These are phyloP conservation scores for Muscicapa adusta DNA, from an alignment of 2,113 vertebrate genomes.

Conservation along the genomic window DNA sequence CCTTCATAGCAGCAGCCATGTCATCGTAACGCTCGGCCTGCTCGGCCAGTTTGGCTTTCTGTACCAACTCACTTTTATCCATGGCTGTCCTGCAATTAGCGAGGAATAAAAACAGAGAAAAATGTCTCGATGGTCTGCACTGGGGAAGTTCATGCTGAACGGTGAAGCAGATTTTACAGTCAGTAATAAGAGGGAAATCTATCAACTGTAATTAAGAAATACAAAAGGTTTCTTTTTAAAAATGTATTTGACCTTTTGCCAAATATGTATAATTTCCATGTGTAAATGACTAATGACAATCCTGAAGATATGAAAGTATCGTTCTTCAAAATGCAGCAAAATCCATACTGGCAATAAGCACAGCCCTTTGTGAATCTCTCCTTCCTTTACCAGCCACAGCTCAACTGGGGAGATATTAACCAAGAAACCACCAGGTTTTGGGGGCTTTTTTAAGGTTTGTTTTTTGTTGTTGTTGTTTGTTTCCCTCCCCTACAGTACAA, in stretches of 20 bases:
- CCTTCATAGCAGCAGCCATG: constrained; percentile 97
- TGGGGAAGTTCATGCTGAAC: neutral
- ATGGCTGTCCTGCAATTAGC: constrained; percentile 78
- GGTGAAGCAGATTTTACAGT: neutral
- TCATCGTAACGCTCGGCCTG: constrained; percentile 98
- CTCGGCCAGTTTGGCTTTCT: constrained; percentile 97
- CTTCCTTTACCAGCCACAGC: neutral
- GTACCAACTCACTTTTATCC: constrained; percentile 97
- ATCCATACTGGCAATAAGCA: neutral
- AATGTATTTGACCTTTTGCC: neutral
- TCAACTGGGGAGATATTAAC: neutral
- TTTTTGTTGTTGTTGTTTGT: neutral
- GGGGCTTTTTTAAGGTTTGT: neutral
- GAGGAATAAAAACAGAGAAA: neutral
- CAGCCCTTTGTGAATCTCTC: neutral
- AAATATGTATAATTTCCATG: neutral
- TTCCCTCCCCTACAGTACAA: neutral
- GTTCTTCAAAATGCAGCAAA: neutral
- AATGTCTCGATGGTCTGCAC: neutral
- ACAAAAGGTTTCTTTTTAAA: neutral
- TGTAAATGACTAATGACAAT: neutral
- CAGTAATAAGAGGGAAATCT: neutral
- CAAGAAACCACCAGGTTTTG: neutral
- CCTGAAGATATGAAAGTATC: neutral
- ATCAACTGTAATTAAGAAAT: neutral